Base-by-base conservation (phyloP, 2,888 invertebrate species). In the Leptinotarsa peninsularis region DNA sequence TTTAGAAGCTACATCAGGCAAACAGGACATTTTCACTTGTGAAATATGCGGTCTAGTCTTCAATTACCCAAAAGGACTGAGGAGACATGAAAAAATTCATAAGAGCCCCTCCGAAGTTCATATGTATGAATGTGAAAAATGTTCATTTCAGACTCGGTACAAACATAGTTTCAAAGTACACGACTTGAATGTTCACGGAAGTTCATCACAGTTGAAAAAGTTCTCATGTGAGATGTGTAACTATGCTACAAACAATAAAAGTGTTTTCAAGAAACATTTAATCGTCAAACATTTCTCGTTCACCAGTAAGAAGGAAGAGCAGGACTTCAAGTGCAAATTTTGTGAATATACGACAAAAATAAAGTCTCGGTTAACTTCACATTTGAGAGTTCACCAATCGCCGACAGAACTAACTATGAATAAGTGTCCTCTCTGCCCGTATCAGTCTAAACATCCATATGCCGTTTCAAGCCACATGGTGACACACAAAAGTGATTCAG, bases 401-500 rank as follows among this genome's bases (percentile, higher is more conserved):
- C 68, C 52, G 3, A 14, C 5, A n/a, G 68, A 68, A 52, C 14
- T 52, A 18, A 49, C 13, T 4, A 52, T 68, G 23, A 21, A 54
- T 15, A 68, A 68, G 27, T 68, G 68, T 54, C 52, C 23, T 54
- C 33, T 68, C 2, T 68, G 68, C 27, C 68, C 68, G 3, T 68
- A 68, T 18, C 52, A 52, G 27, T 52, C 68, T 33, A 68, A 68
- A 27, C 27, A n/a, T 21, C 23, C 10, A 18, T 13, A 27, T 33
- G 68, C 54, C 10, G 27, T 68, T n/a, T 1, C 17, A 23, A 52
- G 14, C 54, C 68, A 68, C 27, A 52, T 68, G 52, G n/a, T 54
- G 54, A 17, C 5, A 5, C 68, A 68, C 54, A 68, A 54, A 18
- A 68, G 49, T 14, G n/a, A 27, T 33, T 68, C 68, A 7, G 68